Base-by-base conservation (phyloP, 2,113 vertebrate genomes). In the Narcine bancroftii region DNA sequence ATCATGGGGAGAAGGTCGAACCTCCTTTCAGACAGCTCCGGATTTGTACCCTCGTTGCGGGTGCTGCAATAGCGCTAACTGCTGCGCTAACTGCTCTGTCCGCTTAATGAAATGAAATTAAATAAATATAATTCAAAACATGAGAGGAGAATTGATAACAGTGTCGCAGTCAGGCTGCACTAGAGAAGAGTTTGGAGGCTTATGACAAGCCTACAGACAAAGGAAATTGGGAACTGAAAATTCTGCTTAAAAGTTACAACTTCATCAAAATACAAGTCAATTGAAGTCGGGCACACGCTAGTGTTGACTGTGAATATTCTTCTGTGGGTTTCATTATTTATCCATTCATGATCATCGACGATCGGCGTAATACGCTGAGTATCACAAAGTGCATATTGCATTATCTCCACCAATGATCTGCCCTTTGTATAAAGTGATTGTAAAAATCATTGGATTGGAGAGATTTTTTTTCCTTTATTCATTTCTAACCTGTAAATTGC, bases 401-500 rank as follows among this genome's bases (percentile, higher is more conserved):
- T 29, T 79, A 47, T 6, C 39, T 79, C 76, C 76, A 79, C 76
- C 33, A 26, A 53, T 29, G 24, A 36, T 87, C 81, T 24, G 29
- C 6, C 13, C 60, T 6, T 91, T 66, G 29, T 47, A 69, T 63
- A n/a, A n/a, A n/a, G n/a, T n/a, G n/a, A 5, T 89, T 89, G 24
- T 24, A 45, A 65, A 66, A 36, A 45, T 60, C 6, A 63, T 39
- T 45, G 39, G 60, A 11, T 24, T 45, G 15, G 17, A 63, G 53
- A 10, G 24, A 65, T 42, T 45, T 29, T 45, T 24, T 33, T 91
- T 33, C 19, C 63, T 33, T 91, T 69, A 89, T 89, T 89, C 63
- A 66, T 65, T 89, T 89, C 85, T 39, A 39, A 91, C 6, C 36
- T 45, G 39, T 33, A 91, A 91, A 69, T 71, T 91, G 89, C 42